These are phyloP conservation scores for Petrocephalus sullivani DNA, from an alignment of 2,797 vertebrate species.

Conservation along the genomic window DNA sequence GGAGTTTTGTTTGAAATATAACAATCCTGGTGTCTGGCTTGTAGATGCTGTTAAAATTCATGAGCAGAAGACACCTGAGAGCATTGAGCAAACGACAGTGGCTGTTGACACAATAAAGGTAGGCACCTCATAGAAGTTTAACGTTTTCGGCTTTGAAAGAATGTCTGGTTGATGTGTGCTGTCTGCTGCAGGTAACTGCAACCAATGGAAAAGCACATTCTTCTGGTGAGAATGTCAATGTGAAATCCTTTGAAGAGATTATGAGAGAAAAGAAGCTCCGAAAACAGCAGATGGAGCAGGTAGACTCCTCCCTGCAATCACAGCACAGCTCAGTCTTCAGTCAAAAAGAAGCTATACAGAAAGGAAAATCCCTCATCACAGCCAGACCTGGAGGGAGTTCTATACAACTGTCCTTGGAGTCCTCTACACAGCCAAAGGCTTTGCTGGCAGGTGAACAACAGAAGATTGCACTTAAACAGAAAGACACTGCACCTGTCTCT, in stretches of 20 bases:
- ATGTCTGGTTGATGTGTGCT: not conserved
- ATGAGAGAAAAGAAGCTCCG: constrained; percentile 74
- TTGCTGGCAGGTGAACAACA: constrained; percentile 32
- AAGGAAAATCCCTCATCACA: constrained; percentile 26
- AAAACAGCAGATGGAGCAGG: constrained; percentile 58
- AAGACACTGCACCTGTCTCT: constrained; percentile 23
- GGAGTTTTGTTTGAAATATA: not conserved
- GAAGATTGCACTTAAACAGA: constrained; percentile 36
- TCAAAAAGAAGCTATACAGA: constrained; percentile 35
- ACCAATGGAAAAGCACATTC: constrained; percentile 38
- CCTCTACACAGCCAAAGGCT: constrained; percentile 22
- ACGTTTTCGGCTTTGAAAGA: not conserved
- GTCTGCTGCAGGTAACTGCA: constrained; percentile 29
- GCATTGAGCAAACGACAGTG: constrained; percentile 37
- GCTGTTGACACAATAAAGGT: constrained; percentile 45
- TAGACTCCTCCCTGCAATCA: constrained; percentile 31
- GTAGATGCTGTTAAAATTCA: constrained; percentile 28
- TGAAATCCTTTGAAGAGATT: constrained; percentile 81
- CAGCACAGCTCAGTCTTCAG: constrained; percentile 29
- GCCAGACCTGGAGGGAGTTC: constrained; percentile 7
- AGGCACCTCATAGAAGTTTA: not conserved
- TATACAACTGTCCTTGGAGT: constrained; percentile 3
- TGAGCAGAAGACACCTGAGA: constrained; percentile 37
- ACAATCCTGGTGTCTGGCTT: not conserved
- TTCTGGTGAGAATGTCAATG: constrained; percentile 54